phyloP scores from a whole-genome alignment of 1,140 invertebrate species.

The Calephelis nemesis region DNA sequence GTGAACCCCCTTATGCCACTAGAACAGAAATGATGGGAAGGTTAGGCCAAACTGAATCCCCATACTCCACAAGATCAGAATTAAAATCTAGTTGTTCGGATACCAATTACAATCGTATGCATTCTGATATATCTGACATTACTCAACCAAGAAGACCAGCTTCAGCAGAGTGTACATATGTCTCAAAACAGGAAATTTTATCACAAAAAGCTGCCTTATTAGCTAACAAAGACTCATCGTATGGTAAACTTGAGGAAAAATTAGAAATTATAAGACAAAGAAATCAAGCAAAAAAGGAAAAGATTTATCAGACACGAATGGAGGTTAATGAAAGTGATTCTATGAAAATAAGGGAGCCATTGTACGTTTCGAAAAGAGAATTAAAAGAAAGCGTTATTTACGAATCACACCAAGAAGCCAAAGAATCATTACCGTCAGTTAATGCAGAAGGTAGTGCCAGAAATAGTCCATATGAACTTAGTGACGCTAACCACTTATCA shows the following conservation, averaged over 20 bases:
- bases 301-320: conserved; percentile 74
- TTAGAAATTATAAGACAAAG: conserved; percentile 76
- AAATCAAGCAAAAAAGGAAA: conserved; percentile 77
- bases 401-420: conserved; percentile 72
- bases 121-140: conserved; percentile 51
- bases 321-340: conserved; percentile 71
- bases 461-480: conserved; percentile 75
- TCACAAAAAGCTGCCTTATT: conserved; percentile 75
- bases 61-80: conserved; percentile 58
- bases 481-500: conserved; percentile 75
- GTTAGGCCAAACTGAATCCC: conserved; percentile 59
- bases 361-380: conserved; percentile 76
- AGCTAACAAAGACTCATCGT: conserved; percentile 64
- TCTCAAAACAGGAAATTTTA: conserved; percentile 75
- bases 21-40: conserved; percentile 70
- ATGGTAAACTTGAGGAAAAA: conserved; percentile 69
- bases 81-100: conserved; percentile 68
- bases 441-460: conserved; percentile 53
- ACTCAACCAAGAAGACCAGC: conserved; percentile 55
- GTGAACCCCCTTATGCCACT: conserved; percentile 68
- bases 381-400: conserved; percentile 76
- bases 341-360: conserved; percentile 66
- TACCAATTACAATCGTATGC: conserved; percentile 44
- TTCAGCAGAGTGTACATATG: conserved; percentile 72
- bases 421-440: conserved; percentile 49